Evolutionary conservation across 2,888 invertebrate species (phyloP).

Genomic region (Ceraclea dissimilis): DNA sequence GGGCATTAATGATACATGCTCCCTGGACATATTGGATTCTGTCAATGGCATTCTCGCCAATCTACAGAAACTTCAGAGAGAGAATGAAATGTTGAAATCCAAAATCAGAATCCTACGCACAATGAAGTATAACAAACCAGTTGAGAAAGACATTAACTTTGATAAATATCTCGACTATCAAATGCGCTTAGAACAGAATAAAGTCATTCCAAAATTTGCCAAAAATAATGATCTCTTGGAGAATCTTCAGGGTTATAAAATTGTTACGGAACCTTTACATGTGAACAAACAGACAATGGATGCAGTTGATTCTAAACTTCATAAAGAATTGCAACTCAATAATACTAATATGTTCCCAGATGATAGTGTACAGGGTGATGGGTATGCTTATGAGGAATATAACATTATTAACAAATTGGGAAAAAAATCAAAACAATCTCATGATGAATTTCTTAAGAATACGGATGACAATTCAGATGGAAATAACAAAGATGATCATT

Average conservation of each 20-base stretch:
- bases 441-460: background rate
- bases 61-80: constrained; percentile 45
- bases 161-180: constrained; percentile 9
- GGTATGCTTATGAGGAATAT: background rate
- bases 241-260: background rate
- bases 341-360: background rate
- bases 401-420: background rate
- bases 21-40: constrained; percentile 35
- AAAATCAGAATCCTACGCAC: constrained; percentile 20
- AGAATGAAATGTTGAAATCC: constrained; percentile 34
- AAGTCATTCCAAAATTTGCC: background rate
- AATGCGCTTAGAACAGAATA: constrained; percentile 8
- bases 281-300: background rate
- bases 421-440: background rate
- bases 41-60: constrained; percentile 45
- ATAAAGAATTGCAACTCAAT: background rate
- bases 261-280: background rate
- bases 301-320: background rate
- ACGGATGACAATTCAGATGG: background rate
- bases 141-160: constrained; percentile 5
- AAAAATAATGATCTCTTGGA: background rate
- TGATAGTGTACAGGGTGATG: too few species aligned
- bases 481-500: background rate
- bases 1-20: constrained; percentile 44
- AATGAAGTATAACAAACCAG: constrained; percentile 11